Evolutionary conservation across 2,888 invertebrate species (phyloP).

Genomic region (Oxytorus armatus): DNA sequence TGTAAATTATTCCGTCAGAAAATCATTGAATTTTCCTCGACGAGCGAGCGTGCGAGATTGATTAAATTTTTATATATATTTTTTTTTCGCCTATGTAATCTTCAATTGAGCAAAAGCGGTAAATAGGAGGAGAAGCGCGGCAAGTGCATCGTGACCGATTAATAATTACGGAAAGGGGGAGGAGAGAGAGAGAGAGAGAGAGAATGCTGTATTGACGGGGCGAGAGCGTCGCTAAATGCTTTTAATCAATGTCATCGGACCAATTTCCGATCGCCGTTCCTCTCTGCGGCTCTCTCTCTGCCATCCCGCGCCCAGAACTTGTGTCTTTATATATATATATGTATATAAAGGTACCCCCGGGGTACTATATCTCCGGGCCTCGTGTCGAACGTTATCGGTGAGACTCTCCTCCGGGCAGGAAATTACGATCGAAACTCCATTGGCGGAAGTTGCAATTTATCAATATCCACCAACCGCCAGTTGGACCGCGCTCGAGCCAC

Average conservation of each 20-base stretch:
- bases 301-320: constrained; percentile 18
- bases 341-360: not conserved
- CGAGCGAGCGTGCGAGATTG: too few relatives aligned
- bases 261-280: constrained; percentile 70
- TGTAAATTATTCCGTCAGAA: too few relatives aligned
- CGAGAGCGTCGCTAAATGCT: constrained; percentile 80
- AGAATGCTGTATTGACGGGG: constrained; percentile 19
- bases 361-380: constrained; percentile 33
- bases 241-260: constrained; percentile 84
- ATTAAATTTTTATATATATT: too few relatives aligned
- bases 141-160: constrained; percentile 79
- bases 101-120: not conserved
- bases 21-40: too few relatives aligned
- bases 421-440: constrained; percentile 83
- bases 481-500: constrained; percentile 44
- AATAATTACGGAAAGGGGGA: constrained; percentile 80
- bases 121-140: constrained; percentile 44
- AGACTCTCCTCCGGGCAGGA: constrained; percentile 79
- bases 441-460: constrained; percentile 84
- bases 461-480: constrained; percentile 73
- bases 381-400: constrained; percentile 70
- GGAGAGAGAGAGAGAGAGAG: too few relatives aligned
- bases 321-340: not conserved
- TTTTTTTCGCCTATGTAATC: too few relatives aligned
- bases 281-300: constrained; percentile 27